Base-by-base conservation (phyloP, 2,797 vertebrate species). In the Sarcoramphus papa region DNA sequence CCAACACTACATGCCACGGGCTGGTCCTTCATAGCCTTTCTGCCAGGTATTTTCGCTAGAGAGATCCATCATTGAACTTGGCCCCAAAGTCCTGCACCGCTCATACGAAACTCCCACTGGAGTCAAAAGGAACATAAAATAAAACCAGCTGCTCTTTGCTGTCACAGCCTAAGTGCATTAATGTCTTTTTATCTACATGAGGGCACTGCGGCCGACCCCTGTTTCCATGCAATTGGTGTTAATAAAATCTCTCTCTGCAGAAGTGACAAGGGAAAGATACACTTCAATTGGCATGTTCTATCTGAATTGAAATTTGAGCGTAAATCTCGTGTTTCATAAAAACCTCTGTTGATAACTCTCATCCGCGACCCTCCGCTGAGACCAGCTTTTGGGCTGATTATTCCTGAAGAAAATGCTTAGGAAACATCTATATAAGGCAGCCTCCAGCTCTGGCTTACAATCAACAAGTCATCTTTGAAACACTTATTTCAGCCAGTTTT, bases 121-220 rank as follows among this genome's bases (percentile, higher is more conserved):
- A 91, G 80, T 69, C 73, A 56, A 45, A 82, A 93, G 75, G 82
- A 94, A 76, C 93, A 92, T 93, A 91, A 91, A 96, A 68, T 47
- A 87, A 94, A 75, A 30, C 30, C 81, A 95, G 82, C 92, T 74
- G 72, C 85, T 88, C 77, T 91, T 74, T 41, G 87, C 91, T 96
- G 94, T 94, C 94, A 94, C 91, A 77, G 91, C 77, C 88, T 91
- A 95, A 97, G 84, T 94, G 88, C 93, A 92, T 96, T 92, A 95
- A 85, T 84, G 82, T 53, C 95, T 82, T 96, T 95, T 96, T 91
- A 95, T 95, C 88, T 96, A 53, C 41, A 1, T 6, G 45, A 79
- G 93, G 95, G 64, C 88, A 92, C 60, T 2, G 10, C 0, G 0
- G 63, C 82, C 5, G 9, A 93, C 95, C 96, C 93, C 82, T 48